Evolutionary conservation across 1,140 invertebrate species (phyloP).

Genomic region (Pteromalus puparum): DNA sequence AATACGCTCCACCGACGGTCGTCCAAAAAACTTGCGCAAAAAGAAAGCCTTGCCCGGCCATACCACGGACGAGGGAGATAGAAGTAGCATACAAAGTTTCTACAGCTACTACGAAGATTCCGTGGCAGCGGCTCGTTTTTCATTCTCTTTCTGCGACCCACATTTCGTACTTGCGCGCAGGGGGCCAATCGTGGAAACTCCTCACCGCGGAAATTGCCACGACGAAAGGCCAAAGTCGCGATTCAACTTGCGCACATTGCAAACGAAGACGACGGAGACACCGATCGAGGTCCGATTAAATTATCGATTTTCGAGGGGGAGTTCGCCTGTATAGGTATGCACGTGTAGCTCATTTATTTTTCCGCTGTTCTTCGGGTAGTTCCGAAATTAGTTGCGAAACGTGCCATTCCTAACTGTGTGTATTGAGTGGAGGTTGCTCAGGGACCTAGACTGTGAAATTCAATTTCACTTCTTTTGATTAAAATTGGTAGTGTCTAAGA

Average conservation of each 20-base stretch:
- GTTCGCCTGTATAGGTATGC: not conserved
- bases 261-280: not conserved
- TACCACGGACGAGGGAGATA: not conserved
- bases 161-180: not conserved
- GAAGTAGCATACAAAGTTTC: not conserved
- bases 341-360: slow-evolving; percentile 3
- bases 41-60: not conserved
- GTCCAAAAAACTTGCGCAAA: not conserved
- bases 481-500: too few species aligned
- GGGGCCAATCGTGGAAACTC: not conserved
- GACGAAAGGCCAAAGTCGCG: not conserved
- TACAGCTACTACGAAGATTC: not conserved
- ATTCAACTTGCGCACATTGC: not conserved
- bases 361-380: not conserved
- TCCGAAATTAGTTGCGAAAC: not conserved
- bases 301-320: not conserved
- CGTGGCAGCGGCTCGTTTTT: slow-evolving; percentile 19
- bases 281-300: not conserved
- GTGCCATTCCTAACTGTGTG: not conserved
- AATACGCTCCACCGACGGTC: not conserved
- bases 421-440: not conserved
- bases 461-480: too few species aligned
- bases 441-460: too few species aligned
- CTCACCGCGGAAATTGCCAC: slow-evolving; percentile 10
- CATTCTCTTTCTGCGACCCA: slow-evolving; percentile 5